Percentiles rank a stretch among this genome's conserved stretches.
Evolutionary conservation across 1,140 invertebrate genomes (phyloP).

Genomic region (Acyrthosiphon pisum): DNA sequence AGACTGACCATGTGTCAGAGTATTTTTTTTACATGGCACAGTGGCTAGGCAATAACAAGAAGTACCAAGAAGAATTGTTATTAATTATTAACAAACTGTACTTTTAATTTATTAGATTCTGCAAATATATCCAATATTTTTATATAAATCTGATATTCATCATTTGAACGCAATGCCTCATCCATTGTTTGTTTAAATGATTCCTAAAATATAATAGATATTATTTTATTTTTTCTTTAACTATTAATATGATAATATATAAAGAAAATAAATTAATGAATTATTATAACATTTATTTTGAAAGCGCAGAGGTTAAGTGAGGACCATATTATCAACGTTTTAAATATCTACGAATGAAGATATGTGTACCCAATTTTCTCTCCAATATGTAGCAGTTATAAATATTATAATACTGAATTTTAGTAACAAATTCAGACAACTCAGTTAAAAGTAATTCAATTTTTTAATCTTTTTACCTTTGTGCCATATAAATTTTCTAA

Average conservation of each 20-base stretch:
- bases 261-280: neutral
- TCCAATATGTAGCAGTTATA: too few relatives aligned
- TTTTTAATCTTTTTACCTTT: constrained; percentile 63
- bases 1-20: too few relatives aligned
- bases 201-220: constrained; percentile 66
- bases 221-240: neutral
- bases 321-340: too few relatives aligned
- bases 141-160: constrained; percentile 72
- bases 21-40: too few relatives aligned
- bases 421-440: too few relatives aligned
- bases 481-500: constrained; percentile 90
- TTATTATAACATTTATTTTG: neutral
- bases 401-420: neutral
- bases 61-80: too few relatives aligned
- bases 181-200: constrained; percentile 74
- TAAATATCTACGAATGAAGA: too few relatives aligned
- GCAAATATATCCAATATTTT: constrained; percentile 78
- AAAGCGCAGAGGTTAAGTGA: too few relatives aligned
- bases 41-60: too few relatives aligned
- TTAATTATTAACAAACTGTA: constrained; percentile 53
- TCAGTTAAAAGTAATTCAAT: neutral
- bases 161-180: constrained; percentile 83
- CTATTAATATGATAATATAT: neutral
- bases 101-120: constrained; percentile 69
- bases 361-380: too few relatives aligned